Conservation (phyloP, 2,888 invertebrate genomes). For the Phragmatobia fuliginosa region DNA sequence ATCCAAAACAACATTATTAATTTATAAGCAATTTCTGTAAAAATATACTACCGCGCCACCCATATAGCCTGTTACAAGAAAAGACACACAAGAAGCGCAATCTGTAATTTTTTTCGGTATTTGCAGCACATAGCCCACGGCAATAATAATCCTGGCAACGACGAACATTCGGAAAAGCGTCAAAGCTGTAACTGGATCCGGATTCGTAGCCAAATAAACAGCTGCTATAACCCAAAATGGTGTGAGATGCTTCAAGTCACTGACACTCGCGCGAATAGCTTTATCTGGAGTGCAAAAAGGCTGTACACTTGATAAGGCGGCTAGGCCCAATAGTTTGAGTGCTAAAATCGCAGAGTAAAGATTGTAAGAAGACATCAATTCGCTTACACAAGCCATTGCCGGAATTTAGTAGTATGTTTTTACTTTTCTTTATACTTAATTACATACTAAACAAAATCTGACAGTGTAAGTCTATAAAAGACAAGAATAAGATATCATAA, state of each 20-base stretch:
- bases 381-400: constrained; percentile 3
- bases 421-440: neutral
- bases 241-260: constrained; percentile 34
- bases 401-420: constrained; percentile 1
- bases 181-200: neutral
- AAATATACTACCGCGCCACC: constrained; percentile 5
- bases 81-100: constrained; percentile 8
- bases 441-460: neutral
- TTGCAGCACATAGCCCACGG: neutral
- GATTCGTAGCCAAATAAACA: constrained; percentile 25
- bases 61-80: constrained; percentile 17
- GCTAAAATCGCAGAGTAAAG: constrained; percentile 50
- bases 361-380: constrained; percentile 46
- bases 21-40: constrained; percentile 9
- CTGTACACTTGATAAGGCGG: constrained; percentile 11
- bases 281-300: constrained; percentile 8
- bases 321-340: constrained; percentile 47
- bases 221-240: constrained; percentile 37
- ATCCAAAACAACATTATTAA: neutral
- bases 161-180: constrained; percentile 12
- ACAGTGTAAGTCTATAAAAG: neutral
- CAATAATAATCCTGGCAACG: constrained; percentile 9
- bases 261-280: constrained; percentile 20
- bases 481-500: neutral
- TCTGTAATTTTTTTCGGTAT: constrained; percentile 12